phyloP scores from a whole-genome alignment of 92 coral and sea anemone species.

The Ricordea florida region DNA sequence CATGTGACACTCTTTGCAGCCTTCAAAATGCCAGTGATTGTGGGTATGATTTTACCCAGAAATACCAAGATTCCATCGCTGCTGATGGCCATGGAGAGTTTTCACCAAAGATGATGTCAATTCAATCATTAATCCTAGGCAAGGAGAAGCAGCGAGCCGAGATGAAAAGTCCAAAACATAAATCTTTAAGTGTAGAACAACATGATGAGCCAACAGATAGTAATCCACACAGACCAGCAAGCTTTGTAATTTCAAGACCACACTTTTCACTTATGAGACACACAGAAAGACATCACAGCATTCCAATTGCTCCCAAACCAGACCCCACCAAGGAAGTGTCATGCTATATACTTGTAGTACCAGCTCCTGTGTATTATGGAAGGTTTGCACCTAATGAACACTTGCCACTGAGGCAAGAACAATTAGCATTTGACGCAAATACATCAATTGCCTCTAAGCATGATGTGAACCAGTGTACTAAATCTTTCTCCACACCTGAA shows the following conservation, averaged over 20 bases:
- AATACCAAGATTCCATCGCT: neutral
- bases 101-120: slow-evolving; percentile 30
- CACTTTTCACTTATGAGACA: neutral
- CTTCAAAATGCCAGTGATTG: neutral
- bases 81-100: slow-evolving; percentile 1
- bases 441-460: neutral
- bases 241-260: no score
- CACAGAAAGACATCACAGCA: neutral
- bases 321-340: neutral
- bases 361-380: slow-evolving; percentile 18
- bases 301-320: slow-evolving; percentile 17
- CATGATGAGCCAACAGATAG: no score
- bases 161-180: no score
- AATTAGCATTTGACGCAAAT: neutral
- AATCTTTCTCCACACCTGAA: neutral
- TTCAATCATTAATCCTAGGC: no score
- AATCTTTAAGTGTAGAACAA: no score
- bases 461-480: neutral
- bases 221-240: no score
- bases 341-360: slow-evolving; percentile 31
- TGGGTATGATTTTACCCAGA: slow-evolving; percentile 5
- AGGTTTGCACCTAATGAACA: neutral
- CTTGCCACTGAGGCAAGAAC: neutral
- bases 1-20: slow-evolving; percentile 2
- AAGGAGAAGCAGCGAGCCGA: no score